A percentile compares a stretch with the other conserved stretches of the same genome.
Evolutionary conservation across 92 coral and sea anemone genomes (phyloP).

Genomic region (Meandrina meandrites): DNA sequence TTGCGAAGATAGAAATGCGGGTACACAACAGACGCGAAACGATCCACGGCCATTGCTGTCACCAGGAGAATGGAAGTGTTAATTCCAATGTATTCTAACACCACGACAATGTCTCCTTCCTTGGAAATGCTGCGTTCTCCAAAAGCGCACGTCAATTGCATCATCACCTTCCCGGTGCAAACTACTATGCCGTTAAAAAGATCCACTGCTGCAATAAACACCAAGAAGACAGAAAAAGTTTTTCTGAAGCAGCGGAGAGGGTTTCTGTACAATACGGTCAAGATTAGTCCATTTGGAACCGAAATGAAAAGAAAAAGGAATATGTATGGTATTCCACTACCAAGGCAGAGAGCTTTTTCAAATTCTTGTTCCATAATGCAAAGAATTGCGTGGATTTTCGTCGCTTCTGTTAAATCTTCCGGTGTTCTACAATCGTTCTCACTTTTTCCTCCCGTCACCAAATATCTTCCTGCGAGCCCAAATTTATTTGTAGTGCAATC

Average conservation of each 20-base stretch:
- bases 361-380: not conserved
- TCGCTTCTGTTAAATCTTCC: too few species aligned
- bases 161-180: not conserved
- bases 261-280: not conserved
- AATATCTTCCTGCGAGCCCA: too few species aligned
- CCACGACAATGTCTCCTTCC: not conserved
- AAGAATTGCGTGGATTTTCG: too few species aligned
- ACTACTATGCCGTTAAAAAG: constrained; percentile 1
- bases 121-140: not conserved
- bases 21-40: not conserved
- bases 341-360: constrained; percentile 8
- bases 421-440: too few species aligned
- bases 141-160: not conserved
- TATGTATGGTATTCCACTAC: not conserved
- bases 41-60: constrained; percentile 7
- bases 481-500: too few species aligned
- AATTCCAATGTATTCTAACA: not conserved
- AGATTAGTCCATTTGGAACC: not conserved
- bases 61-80: constrained; percentile 14
- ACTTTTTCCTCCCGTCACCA: too few species aligned
- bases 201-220: constrained; percentile 5
- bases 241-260: constrained; percentile 19
- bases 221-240: not conserved
- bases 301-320: not conserved
- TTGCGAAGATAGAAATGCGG: constrained; percentile 10